Evolutionary conservation across 2,888 invertebrate species (phyloP).

Genomic region (Diachrysia chrysitis): DNA sequence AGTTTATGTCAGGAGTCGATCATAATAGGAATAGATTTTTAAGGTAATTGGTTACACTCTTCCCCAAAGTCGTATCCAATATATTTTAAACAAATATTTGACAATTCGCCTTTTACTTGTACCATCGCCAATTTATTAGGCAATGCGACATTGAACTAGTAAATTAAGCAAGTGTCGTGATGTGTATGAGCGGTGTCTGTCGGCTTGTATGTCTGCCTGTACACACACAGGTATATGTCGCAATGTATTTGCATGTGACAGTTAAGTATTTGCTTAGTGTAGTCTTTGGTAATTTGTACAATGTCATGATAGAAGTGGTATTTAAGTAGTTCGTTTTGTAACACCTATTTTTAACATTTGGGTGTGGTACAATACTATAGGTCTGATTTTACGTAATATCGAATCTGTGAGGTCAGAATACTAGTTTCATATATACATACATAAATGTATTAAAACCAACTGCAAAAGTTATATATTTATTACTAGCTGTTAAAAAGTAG

Average conservation of each 20-base stretch:
- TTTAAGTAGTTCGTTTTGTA: conserved; percentile 12
- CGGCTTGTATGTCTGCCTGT: conserved; percentile 23
- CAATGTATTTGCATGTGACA: conserved; percentile 53
- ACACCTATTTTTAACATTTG: conserved; percentile 2
- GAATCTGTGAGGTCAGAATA: background rate
- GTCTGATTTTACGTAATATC: background rate
- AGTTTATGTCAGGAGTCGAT: too few relatives aligned
- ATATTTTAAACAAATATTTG: too few relatives aligned
- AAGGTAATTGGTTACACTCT: too few relatives aligned
- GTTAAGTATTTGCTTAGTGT: conserved; percentile 55
- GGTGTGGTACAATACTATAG: background rate
- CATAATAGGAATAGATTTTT: too few relatives aligned
- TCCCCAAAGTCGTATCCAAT: too few relatives aligned
- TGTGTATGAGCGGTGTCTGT: conserved; percentile 12
- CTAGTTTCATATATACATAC: background rate
- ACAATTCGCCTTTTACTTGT: conserved; percentile 18
- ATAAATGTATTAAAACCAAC: too few relatives aligned
- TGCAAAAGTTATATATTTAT: too few relatives aligned
- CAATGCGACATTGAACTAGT: conserved; percentile 76
- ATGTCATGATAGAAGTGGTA: conserved; percentile 36
- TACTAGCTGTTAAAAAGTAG: too few relatives aligned
- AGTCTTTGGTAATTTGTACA: conserved; percentile 47
- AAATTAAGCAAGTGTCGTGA: conserved; percentile 70
- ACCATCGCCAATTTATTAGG: conserved; percentile 22
- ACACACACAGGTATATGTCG: conserved; percentile 25